Evolutionary conservation across 2,113 vertebrate species (phyloP).

Genomic region (Chlorodrepanis virens): DNA sequence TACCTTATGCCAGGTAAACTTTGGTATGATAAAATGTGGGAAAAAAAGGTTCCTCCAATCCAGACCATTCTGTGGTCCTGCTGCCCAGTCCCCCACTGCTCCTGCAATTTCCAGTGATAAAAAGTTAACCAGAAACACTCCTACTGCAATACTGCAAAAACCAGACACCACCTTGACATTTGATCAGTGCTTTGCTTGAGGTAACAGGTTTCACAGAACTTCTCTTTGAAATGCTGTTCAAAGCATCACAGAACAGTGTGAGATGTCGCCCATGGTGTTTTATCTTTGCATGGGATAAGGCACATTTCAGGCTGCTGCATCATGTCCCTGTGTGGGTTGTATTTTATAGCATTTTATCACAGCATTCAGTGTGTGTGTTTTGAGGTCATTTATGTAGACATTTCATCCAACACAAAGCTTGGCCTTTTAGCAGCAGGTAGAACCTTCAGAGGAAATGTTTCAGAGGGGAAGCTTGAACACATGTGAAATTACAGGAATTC

Average conservation of each 20-base stretch:
- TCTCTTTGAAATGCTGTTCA: neutral
- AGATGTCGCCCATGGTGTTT: neutral
- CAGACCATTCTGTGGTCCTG: neutral
- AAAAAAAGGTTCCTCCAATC: neutral
- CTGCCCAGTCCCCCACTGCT: neutral
- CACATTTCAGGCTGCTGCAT: neutral
- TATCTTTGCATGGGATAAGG: neutral
- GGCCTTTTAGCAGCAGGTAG: neutral
- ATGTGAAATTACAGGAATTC: neutral
- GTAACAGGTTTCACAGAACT: neutral
- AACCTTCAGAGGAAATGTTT: neutral
- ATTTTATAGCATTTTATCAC: neutral
- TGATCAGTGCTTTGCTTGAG: neutral
- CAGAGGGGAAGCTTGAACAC: neutral
- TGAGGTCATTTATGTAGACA: neutral
- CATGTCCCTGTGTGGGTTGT: neutral
- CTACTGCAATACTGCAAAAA: neutral
- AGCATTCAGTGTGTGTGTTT: accelerated
- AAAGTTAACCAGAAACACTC: neutral
- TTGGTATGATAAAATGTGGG: neutral
- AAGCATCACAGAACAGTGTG: neutral
- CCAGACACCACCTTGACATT: neutral
- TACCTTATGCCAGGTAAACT: neutral
- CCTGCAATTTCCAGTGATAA: neutral
- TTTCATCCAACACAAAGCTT: neutral